Base-by-base conservation (phyloP, 2,888 invertebrate species). In the Biston betularia region DNA sequence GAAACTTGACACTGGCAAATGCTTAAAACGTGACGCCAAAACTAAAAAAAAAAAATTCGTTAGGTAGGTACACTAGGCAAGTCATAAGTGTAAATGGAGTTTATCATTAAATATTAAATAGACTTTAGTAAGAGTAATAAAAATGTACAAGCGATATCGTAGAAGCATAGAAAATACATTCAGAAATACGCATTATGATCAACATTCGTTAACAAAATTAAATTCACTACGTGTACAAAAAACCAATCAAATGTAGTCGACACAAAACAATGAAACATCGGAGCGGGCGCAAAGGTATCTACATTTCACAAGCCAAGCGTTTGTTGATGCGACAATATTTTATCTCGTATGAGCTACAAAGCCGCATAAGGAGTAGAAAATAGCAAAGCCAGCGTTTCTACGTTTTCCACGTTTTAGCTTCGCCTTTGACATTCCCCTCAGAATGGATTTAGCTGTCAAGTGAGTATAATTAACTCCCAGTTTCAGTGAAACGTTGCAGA, bases 401-500 rank as follows among this genome's bases (percentile, higher is more conserved):
- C 14, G 63, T 63, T 73, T 71, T 69, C 24, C 24, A 24, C 75
- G 63, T 65, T 73, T 71, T 69, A 65, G 63, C 65, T 63, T 72
- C 70, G 70, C 75, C 75, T 83, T 79, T 82, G 80, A 79, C 74
- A 76, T 69, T 55, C 64, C 69, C 72, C 73, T 76, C 75, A 75
- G 80, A 79, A 79, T 75, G 78, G 79, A 79, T 80, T 80, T 78
- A 81, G 77, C 74, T 77, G 80, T 76, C 80, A 80, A 75, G 76
- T 75, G 75, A 74, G 74, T 74, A 79, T 78, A 82, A 82, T 80
- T 80, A 79, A 77, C 71, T 69, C 66, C 55, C 54, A 63, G 63
- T 67, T 73, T 68, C 69, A 50, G 64, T 70, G 71, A 71, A 66
- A 69, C 38, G 64, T 50, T 70, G 72, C 72, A 71, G 70, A 70